Evolutionary conservation across 2,113 vertebrate species (phyloP).

Genomic region (Neolamprologus ventralis): DNA sequence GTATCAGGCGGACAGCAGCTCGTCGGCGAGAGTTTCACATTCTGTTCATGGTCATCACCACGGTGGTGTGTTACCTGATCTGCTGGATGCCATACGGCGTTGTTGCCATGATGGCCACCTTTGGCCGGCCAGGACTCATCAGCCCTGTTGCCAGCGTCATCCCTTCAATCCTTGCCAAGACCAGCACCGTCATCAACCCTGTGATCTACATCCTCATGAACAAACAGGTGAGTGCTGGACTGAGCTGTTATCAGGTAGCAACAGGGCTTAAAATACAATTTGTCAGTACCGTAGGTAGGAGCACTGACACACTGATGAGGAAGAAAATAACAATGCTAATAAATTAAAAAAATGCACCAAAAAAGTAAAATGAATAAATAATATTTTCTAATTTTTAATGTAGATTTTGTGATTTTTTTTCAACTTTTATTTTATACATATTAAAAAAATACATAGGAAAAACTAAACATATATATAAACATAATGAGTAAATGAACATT

Average conservation of each 20-base stretch:
- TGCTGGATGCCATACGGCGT: constrained; percentile 73
- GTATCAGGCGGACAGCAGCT: constrained; percentile 57
- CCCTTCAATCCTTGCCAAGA: constrained; percentile 72
- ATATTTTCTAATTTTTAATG: not conserved
- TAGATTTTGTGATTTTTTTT: not conserved
- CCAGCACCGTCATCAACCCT: constrained; percentile 73
- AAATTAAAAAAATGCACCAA: not conserved
- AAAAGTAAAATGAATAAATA: not conserved
- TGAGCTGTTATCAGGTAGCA: not conserved
- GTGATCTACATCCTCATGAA: constrained; percentile 77
- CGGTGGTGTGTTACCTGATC: constrained; percentile 66
- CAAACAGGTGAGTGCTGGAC: constrained; percentile 59
- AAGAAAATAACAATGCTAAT: not conserved
- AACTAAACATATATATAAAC: not conserved
- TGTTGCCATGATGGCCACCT: constrained; percentile 68
- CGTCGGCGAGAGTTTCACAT: constrained; percentile 68
- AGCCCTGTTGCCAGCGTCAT: constrained; percentile 61
- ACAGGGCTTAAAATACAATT: not conserved
- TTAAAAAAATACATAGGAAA: not conserved
- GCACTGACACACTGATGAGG: not conserved
- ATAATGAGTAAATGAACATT: not conserved
- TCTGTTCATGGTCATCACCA: constrained; percentile 72
- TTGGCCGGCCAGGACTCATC: constrained; percentile 61
- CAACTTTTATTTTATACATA: not conserved
- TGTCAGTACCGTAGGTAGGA: not conserved